These are phyloP conservation scores for Melipona bicolor DNA, from an alignment of 2,888 invertebrate species.

Conservation along the genomic window DNA sequence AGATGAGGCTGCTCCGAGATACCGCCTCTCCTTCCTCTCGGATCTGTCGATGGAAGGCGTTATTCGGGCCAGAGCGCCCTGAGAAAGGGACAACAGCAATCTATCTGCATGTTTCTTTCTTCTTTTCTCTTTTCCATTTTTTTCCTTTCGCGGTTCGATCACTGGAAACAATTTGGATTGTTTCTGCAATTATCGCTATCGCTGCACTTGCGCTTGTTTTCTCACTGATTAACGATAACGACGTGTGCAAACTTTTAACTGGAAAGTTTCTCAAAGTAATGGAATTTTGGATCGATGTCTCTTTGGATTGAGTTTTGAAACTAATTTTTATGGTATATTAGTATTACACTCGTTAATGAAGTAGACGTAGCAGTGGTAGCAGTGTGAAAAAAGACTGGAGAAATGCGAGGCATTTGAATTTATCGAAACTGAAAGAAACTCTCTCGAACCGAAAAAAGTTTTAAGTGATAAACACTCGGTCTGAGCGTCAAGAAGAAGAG, in stretches of 20 bases:
- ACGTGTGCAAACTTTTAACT: too few relatives aligned
- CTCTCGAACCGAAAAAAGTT: background rate
- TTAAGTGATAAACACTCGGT: background rate
- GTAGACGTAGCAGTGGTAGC: too few relatives aligned
- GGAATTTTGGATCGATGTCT: too few relatives aligned
- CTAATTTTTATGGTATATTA: too few relatives aligned
- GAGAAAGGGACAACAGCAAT: conserved; percentile 28
- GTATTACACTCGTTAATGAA: too few relatives aligned
- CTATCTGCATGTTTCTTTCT: conserved; percentile 40
- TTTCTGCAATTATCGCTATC: background rate
- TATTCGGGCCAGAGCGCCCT: conserved; percentile 31
- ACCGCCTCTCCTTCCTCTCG: conserved; percentile 67
- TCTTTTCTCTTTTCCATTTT: too few relatives aligned
- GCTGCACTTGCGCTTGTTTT: background rate
- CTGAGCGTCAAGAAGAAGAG: background rate
- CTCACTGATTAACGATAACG: too few relatives aligned
- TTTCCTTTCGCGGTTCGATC: conserved; percentile 14
- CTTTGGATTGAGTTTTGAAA: too few relatives aligned
- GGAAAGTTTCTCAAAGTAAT: too few relatives aligned
- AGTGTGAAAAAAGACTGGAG: too few relatives aligned
- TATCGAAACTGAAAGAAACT: background rate
- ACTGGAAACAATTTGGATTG: background rate
- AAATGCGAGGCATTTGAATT: too few relatives aligned
- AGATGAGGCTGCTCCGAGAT: conserved; percentile 42
- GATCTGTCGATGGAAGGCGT: conserved; percentile 64